phyloP scores from a whole-genome alignment of 35 echinoderm and acorn worm species.

The Nesometra sesokonis region DNA sequence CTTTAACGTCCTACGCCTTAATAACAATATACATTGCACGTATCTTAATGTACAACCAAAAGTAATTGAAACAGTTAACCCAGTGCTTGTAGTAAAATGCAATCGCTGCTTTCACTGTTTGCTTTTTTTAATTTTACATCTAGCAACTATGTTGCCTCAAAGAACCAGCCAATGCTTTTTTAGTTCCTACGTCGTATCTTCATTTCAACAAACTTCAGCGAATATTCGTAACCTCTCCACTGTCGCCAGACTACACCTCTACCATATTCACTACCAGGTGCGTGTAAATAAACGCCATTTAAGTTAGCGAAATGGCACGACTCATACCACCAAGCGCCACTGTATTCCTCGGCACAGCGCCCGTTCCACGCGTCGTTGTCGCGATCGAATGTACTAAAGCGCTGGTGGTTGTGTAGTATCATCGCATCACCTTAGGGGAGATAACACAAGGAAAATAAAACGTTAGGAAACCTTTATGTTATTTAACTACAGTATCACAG shows the following conservation, averaged over 20 bases:
- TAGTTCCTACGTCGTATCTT: conserved; percentile 30
- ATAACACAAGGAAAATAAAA: neutral
- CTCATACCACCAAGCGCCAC: conserved; percentile 17
- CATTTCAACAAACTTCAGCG: conserved; percentile 69
- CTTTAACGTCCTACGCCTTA: too few relatives aligned
- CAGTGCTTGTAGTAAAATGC: too few relatives aligned
- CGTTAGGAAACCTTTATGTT: too few relatives aligned
- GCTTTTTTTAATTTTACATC: too few relatives aligned
- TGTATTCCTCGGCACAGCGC: neutral
- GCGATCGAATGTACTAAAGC: conserved; percentile 8
- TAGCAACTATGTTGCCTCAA: too few relatives aligned
- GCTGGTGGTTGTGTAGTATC: neutral
- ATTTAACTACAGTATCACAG: too few relatives aligned
- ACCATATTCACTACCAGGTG: neutral
- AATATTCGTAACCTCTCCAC: conserved; percentile 71
- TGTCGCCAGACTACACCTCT: conserved; percentile 58
- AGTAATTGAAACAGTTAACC: too few relatives aligned
- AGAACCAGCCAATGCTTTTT: too few relatives aligned
- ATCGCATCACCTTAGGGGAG: neutral
- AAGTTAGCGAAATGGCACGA: neutral
- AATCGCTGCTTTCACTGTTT: too few relatives aligned
- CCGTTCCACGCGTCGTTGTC: conserved; percentile 7
- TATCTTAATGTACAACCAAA: too few relatives aligned
- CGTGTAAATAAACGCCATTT: conserved; percentile 9
- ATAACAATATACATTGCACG: too few relatives aligned